phyloP scores from a whole-genome alignment of 2,888 invertebrate species.

The Meta bourneti region DNA sequence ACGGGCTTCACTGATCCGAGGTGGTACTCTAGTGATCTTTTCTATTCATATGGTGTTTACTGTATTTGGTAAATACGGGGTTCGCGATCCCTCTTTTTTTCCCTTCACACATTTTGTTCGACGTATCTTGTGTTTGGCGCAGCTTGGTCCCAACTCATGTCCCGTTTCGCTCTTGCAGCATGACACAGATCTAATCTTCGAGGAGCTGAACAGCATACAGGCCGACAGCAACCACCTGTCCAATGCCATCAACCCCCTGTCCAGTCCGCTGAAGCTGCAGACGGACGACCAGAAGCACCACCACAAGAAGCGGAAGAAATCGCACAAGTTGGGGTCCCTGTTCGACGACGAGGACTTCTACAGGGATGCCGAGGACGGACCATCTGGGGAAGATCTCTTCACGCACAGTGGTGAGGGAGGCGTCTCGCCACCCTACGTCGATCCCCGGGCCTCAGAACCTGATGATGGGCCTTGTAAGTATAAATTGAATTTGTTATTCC shows the following conservation, averaged over 20 bases:
- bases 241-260: conserved; percentile 68
- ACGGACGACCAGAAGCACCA: background rate
- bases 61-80: no score
- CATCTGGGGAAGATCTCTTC: conserved; percentile 52
- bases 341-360: conserved; percentile 76
- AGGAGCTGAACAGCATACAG: conserved; percentile 62
- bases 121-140: no score
- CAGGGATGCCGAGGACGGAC: conserved; percentile 68
- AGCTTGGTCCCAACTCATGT: background rate
- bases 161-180: conserved; percentile 49
- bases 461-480: conserved; percentile 71
- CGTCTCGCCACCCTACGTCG: background rate
- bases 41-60: no score
- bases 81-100: no score
- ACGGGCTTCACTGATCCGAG: no score
- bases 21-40: no score
- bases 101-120: no score
- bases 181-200: conserved; percentile 74
- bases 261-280: conserved; percentile 65
- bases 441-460: background rate
- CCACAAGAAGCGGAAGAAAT: conserved; percentile 38
- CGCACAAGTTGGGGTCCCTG: background rate
- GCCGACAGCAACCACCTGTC: conserved; percentile 57
- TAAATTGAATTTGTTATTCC: background rate
- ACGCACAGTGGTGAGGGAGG: conserved; percentile 34